Percentiles rank a stretch among this genome's conserved stretches.
phyloP scores from a whole-genome alignment of 2,797 vertebrate genomes.

The Vipera latastei region DNA sequence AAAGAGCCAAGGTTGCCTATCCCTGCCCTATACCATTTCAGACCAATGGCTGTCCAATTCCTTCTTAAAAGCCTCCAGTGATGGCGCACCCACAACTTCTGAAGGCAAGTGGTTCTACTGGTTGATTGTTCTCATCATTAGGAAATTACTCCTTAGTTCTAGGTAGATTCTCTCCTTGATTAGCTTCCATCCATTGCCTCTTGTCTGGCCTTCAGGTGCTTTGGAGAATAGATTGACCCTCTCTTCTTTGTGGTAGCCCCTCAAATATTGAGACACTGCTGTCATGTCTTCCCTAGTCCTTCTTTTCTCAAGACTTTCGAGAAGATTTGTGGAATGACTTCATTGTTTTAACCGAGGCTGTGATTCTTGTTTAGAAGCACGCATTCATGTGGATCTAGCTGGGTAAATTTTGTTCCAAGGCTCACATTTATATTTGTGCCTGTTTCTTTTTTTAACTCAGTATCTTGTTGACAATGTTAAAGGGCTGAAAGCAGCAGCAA shows the following conservation, averaged over 20 bases:
- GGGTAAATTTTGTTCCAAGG: neutral
- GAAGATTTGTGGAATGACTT: neutral
- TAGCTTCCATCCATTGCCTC: too few relatives aligned
- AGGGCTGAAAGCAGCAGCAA: neutral
- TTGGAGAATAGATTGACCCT: neutral
- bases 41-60: too few relatives aligned
- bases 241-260: neutral
- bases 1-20: too few relatives aligned
- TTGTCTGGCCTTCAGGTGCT: too few relatives aligned
- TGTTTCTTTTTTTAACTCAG: constrained; percentile 18
- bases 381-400: neutral
- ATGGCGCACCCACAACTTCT: too few relatives aligned
- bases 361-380: neutral
- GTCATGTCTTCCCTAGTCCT: neutral
- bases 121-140: too few relatives aligned
- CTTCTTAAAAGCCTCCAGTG: too few relatives aligned
- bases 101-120: too few relatives aligned
- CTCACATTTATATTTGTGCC: neutral
- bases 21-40: too few relatives aligned
- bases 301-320: neutral
- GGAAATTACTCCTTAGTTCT: too few relatives aligned
- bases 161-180: too few relatives aligned
- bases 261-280: neutral
- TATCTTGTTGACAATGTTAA: neutral
- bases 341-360: neutral